Base-by-base conservation (phyloP, 2,888 invertebrate species). In the Cantharis lateralis region DNA sequence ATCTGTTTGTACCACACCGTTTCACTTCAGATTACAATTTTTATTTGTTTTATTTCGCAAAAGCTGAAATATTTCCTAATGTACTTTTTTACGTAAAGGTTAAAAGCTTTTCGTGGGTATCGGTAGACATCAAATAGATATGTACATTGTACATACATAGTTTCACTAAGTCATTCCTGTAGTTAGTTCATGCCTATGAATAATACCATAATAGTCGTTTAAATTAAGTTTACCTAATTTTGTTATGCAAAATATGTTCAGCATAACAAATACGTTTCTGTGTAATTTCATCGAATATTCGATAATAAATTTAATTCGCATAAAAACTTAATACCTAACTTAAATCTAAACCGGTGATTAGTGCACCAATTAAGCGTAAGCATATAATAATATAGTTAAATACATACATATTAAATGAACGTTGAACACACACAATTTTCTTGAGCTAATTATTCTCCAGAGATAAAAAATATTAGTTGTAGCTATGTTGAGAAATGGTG, bases 401-500 rank as follows among this genome's bases (percentile, higher is more conserved):
- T 20, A 20, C n/a, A 66, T 20, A 20, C n/a, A 10, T n/a, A 66
- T 66, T 66, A 66, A 13, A n/a, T 66, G n/a, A n/a, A 48, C 48
- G n/a, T n/a, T 48, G 48, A 48, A 48, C n/a, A 48, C 48, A 15
- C 24, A 66, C 13, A 66, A 66, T 66, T 24, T 66, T 13, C 64
- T 20, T 20, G 16, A 10, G 64, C 64, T 66, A 66, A 66, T 66
- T 66, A 66, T 66, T 66, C 64, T 66, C 64, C 16, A 66, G 64
- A 66, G 64, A 66, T 66, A 20, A 66, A 66, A 66, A 66, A 66
- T 20, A 66, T 20, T 20, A 66, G n/a, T 20, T 24, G 64, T 20
- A 66, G 24, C 64, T 15, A 24, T 66, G 64, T 66, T 66, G 64
- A 66, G 48, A 66, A 66, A 66, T 66, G 64, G n/a, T 66, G 64